Conservation (phyloP, 2,888 invertebrate species). For the Spilarctia lutea region DNA sequence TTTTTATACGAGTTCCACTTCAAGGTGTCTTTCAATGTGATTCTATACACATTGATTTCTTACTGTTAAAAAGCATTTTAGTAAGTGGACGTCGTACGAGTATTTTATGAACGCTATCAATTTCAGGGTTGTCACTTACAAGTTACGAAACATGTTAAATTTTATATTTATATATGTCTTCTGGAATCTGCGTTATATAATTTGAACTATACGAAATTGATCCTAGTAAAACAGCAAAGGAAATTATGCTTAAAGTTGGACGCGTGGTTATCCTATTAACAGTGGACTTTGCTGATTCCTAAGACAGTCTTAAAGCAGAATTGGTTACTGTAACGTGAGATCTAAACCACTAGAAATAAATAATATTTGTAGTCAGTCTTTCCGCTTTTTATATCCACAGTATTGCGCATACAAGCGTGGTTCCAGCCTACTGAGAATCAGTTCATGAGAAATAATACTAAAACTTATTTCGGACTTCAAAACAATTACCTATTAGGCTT, state of each 20-base stretch:
- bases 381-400: background rate
- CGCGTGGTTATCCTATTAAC: background rate
- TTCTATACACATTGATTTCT: background rate
- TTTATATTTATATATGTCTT: background rate
- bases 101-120: background rate
- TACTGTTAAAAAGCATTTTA: background rate
- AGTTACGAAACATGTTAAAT: background rate
- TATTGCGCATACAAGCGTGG: conserved; percentile 6
- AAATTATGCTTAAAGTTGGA: background rate
- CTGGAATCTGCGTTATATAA: background rate
- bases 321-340: background rate
- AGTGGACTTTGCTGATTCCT: background rate
- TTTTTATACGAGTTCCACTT: background rate
- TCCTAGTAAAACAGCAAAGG: background rate
- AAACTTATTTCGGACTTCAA: background rate
- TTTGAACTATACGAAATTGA: background rate
- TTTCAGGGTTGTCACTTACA: background rate
- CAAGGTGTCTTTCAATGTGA: background rate
- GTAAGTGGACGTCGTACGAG: background rate
- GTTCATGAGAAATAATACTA: conserved; percentile 17
- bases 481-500: conserved; percentile 17
- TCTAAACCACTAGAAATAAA: background rate
- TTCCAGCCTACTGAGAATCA: conserved; percentile 19
- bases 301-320: background rate
- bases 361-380: background rate